Conservation (phyloP, 1,140 invertebrate genomes). For the Pseudomyrmex dendroicus region DNA sequence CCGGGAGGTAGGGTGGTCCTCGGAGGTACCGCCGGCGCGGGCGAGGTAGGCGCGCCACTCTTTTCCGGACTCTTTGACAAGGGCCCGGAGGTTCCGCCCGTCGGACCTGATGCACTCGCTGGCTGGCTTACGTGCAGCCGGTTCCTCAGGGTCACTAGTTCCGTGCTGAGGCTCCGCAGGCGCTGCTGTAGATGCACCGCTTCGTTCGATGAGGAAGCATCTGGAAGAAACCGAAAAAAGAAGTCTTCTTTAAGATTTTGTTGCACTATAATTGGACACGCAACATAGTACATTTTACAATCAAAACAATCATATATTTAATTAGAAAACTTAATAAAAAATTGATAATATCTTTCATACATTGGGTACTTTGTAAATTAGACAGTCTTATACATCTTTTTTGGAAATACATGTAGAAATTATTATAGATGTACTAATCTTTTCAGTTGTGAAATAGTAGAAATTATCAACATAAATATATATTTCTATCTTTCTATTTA, state of each 20-base stretch:
- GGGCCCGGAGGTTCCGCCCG: slow-evolving; percentile 61
- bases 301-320: too few relatives aligned
- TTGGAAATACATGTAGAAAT: too few relatives aligned
- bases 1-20: slow-evolving; percentile 82
- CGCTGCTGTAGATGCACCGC: slow-evolving; percentile 95
- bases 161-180: slow-evolving; percentile 94
- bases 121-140: slow-evolving; percentile 91
- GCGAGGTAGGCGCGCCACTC: slow-evolving; percentile 69
- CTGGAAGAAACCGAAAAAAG: slow-evolving; percentile 85
- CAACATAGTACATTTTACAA: not conserved
- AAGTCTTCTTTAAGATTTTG: not conserved
- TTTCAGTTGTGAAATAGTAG: too few relatives aligned
- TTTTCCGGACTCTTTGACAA: slow-evolving; percentile 75
- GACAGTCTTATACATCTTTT: too few relatives aligned
- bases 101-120: slow-evolving; percentile 77
- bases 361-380: too few relatives aligned
- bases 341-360: too few relatives aligned
- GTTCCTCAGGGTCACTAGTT: slow-evolving; percentile 95
- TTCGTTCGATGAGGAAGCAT: slow-evolving; percentile 96
- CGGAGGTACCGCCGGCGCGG: slow-evolving; percentile 83
- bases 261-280: not conserved
- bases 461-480: too few relatives aligned
- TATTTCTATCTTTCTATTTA: too few relatives aligned
- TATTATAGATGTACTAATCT: too few relatives aligned
- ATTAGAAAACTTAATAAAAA: too few relatives aligned